These are phyloP conservation scores for Drosophila sordidula DNA, from an alignment of 2,888 invertebrate genomes.

Conservation along the genomic window DNA sequence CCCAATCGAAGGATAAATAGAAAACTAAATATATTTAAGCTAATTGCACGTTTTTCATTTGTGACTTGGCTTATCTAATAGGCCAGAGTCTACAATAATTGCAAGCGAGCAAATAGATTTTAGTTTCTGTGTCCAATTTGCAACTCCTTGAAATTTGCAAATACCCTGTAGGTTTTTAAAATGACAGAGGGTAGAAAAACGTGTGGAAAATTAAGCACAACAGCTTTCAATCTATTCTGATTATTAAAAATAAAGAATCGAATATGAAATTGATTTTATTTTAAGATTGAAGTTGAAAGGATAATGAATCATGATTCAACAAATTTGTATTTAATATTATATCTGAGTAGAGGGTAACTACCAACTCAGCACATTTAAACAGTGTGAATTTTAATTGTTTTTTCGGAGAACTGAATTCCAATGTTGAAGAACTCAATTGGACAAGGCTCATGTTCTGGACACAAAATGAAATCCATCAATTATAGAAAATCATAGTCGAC, in stretches of 20 bases:
- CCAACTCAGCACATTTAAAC: neutral
- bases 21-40: conserved; percentile 56
- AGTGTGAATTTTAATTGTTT: neutral
- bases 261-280: too few species aligned
- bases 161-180: neutral
- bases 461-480: conserved; percentile 63
- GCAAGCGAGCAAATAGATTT: conserved; percentile 25
- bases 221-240: neutral
- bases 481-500: conserved; percentile 60
- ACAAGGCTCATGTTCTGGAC: conserved; percentile 12
- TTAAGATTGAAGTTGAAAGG: too few species aligned
- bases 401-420: neutral
- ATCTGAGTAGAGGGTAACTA: neutral
- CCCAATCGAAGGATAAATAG: conserved; percentile 2
- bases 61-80: conserved; percentile 16
- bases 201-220: neutral
- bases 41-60: conserved; percentile 58
- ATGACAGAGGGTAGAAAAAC: too few species aligned
- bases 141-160: conserved; percentile 50
- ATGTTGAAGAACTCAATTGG: conserved; percentile 17
- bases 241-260: too few species aligned
- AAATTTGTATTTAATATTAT: too few species aligned
- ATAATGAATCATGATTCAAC: too few species aligned
- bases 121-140: conserved; percentile 21
- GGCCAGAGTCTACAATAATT: conserved; percentile 7